Base-by-base conservation (phyloP, 2,113 vertebrate species). In the Urocitellus parryii region DNA sequence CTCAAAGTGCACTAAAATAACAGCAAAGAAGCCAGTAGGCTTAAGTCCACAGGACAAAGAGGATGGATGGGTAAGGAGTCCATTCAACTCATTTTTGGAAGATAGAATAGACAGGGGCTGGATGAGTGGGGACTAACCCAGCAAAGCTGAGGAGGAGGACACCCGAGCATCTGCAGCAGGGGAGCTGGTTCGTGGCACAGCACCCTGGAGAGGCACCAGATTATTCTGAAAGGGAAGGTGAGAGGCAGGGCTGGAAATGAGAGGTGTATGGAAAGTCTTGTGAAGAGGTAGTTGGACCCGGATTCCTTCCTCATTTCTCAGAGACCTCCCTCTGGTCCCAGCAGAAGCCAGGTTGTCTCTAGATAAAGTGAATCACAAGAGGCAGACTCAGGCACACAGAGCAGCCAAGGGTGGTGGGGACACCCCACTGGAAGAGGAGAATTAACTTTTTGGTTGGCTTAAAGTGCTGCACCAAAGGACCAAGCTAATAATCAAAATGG, bases 1-100 rank as follows among this genome's bases (percentile, higher is more conserved):
- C 73, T 22, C 76, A 90, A 92, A 96, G 87, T 37, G 20, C 77
- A 84, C 65, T 17, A 63, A 82, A 78, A 72, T 53, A 51, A 61
- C 81, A 78, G 45, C 65, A 80, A 90, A 53, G 73, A 76, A 53
- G 20, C 24, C 39, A 10, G 12, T 83, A 83, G 56, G 61, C 24
- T 29, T 14, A 51, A 13, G 39, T 48, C 27, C 22, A 29, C 5
- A 14, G 53, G 88, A 76, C 61, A 63, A 16, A 82, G 16, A 9
- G 56, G 12, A 29, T 37, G 34, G 51, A 53, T 53, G 13, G 4
- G 34, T 11, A 42, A 93, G 67, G 65, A 87, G 61, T 72, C 77
- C 34, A 7, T 17, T 84, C 58, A 56, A 22, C 39, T 51, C 37
- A 11, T 27, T 34, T 78, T 58, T 18, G 81, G 82, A 91, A 76